Evolutionary conservation across 2,888 invertebrate genomes (phyloP).

Genomic region (Lymantria monacha): DNA sequence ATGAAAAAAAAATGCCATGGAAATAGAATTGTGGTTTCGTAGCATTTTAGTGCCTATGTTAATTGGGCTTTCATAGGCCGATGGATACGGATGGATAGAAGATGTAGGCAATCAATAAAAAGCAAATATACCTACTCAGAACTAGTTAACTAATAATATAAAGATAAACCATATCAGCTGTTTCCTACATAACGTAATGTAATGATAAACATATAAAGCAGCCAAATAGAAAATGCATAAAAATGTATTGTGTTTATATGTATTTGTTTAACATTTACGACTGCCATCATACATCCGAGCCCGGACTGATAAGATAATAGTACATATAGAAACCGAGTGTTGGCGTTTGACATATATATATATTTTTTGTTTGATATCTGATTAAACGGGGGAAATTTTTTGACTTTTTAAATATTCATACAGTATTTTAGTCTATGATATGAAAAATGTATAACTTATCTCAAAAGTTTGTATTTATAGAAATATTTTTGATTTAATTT

Average conservation of each 20-base stretch:
- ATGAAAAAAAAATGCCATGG: too few species aligned
- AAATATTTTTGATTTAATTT: too few species aligned
- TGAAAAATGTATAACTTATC: neutral
- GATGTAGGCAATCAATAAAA: neutral
- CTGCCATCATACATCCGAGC: constrained; percentile 27
- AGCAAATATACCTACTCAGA: neutral
- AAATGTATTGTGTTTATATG: constrained; percentile 13
- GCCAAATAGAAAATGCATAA: constrained; percentile 15
- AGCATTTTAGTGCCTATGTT: too few species aligned
- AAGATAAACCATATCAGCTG: constrained; percentile 2
- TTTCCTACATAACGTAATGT: constrained; percentile 10
- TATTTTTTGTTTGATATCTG: constrained; percentile 14
- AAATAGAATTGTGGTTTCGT: too few species aligned
- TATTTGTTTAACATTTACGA: constrained; percentile 22
- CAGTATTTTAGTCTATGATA: neutral
- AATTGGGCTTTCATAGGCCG: too few species aligned
- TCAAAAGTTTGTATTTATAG: too few species aligned
- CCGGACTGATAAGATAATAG: constrained; percentile 27
- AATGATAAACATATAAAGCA: constrained; percentile 8
- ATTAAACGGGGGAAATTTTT: constrained; percentile 8
- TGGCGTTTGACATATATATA: constrained; percentile 19
- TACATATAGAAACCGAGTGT: constrained; percentile 13
- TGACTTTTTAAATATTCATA: neutral
- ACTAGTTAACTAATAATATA: neutral
- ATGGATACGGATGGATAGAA: too few species aligned